Percentiles rank a stretch among this genome's conserved stretches.
Conservation (phyloP, 2,888 invertebrate species). For the Hyalella azteca region DNA sequence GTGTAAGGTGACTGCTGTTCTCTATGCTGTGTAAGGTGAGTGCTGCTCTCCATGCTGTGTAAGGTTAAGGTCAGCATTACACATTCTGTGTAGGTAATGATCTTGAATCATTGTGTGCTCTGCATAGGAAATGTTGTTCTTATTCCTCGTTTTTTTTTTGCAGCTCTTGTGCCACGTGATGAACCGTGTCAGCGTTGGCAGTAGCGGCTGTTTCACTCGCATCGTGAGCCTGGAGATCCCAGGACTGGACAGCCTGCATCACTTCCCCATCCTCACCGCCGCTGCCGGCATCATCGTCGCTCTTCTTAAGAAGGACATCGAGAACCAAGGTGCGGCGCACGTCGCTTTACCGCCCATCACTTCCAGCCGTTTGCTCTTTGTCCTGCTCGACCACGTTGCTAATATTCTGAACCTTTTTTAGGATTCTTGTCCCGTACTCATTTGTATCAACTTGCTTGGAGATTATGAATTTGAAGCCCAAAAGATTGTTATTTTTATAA, state of each 20-base stretch:
- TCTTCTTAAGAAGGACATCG: constrained; percentile 67
- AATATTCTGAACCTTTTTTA: not conserved
- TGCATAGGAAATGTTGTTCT: constrained; percentile 4
- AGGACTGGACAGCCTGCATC: constrained; percentile 72
- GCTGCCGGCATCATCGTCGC: constrained; percentile 72
- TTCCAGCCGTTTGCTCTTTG: not conserved
- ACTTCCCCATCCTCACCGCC: constrained; percentile 73
- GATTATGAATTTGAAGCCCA: too few species aligned
- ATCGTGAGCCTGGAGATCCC: constrained; percentile 70
- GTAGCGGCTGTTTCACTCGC: constrained; percentile 73
- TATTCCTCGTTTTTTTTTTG: constrained; percentile 55
- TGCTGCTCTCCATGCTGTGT: not conserved
- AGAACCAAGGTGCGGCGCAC: constrained; percentile 60
- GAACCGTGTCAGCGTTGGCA: constrained; percentile 75
- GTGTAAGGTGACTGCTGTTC: not conserved
- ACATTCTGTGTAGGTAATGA: not conserved
- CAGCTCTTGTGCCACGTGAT: constrained; percentile 81
- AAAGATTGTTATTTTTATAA: too few species aligned
- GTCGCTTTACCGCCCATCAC: not conserved
- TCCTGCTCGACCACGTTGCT: not conserved
- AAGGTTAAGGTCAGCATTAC: not conserved
- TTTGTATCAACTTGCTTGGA: too few species aligned
- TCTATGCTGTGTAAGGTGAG: not conserved
- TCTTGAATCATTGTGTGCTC: not conserved
- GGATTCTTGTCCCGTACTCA: not conserved